Percentiles rank a stretch among this genome's conserved stretches.
phyloP scores from a whole-genome alignment of 2,797 vertebrate species.

The Allenopithecus nigroviridis region DNA sequence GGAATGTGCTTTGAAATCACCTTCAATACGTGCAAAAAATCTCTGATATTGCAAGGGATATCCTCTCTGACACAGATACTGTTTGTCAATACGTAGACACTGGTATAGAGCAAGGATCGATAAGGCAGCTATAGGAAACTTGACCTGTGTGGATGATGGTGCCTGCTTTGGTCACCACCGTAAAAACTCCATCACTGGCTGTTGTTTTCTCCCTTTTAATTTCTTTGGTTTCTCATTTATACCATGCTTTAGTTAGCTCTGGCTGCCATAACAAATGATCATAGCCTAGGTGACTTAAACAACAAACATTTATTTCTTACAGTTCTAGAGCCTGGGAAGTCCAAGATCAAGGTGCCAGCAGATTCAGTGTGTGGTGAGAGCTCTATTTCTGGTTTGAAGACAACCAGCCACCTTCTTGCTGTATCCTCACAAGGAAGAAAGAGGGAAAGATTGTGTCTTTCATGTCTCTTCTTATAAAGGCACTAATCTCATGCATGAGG shows the following conservation, averaged over 20 bases:
- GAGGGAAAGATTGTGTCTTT: not conserved
- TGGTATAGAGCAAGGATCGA: not conserved
- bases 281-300: not conserved
- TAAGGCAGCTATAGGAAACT: not conserved
- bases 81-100: not conserved
- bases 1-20: not conserved
- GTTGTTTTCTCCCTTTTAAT: not conserved
- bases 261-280: not conserved
- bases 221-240: not conserved
- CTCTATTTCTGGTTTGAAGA: not conserved
- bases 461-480: not conserved
- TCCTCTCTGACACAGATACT: not conserved
- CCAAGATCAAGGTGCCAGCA: not conserved
- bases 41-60: not conserved
- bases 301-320: not conserved
- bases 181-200: not conserved
- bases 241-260: not conserved
- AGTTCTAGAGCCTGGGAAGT: not conserved
- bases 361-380: not conserved
- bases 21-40: not conserved
- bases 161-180: not conserved
- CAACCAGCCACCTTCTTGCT: accelerated
- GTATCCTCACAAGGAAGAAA: not conserved
- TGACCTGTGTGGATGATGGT: not conserved
- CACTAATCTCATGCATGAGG: not conserved